A percentile compares a stretch with the other conserved stretches of the same genome.
Conservation (phyloP, 1,140 invertebrate genomes). For the Panulirus ornatus region DNA sequence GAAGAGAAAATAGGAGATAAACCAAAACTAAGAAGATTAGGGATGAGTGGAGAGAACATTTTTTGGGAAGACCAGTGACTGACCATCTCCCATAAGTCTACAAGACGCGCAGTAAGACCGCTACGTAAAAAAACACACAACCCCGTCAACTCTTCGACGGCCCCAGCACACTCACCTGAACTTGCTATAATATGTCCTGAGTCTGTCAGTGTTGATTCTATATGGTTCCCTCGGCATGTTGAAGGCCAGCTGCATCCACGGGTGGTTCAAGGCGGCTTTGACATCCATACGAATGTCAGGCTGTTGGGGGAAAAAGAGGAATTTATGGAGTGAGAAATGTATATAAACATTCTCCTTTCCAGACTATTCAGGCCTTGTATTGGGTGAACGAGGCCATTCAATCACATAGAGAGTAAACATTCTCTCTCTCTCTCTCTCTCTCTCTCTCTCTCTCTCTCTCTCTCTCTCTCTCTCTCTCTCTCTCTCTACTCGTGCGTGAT, state of each 20-base stretch:
- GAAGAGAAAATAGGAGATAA: no score
- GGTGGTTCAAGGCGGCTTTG: conserved; percentile 87
- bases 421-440: not conserved
- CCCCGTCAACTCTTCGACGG: no score
- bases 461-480: no score
- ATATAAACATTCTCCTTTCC: not conserved
- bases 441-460: conserved; percentile 16
- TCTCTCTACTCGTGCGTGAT: no score
- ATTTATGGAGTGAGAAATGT: not conserved
- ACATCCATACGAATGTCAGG: conserved; percentile 88
- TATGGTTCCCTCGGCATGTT: conserved; percentile 81
- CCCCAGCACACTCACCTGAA: conserved; percentile 75
- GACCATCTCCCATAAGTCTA: no score
- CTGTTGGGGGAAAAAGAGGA: conserved; percentile 77
- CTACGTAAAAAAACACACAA: conserved; percentile 30
- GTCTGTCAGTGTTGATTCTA: conserved; percentile 86
- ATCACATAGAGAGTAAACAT: no score
- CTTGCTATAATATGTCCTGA: conserved; percentile 78
- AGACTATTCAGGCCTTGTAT: no score
- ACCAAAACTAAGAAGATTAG: no score
- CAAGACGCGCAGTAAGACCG: no score
- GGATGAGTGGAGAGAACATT: no score
- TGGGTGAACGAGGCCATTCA: no score
- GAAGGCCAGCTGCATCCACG: conserved; percentile 84
- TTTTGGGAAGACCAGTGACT: no score